Conservation (phyloP, 2,888 invertebrate species). For the Acrobasis repandana region DNA sequence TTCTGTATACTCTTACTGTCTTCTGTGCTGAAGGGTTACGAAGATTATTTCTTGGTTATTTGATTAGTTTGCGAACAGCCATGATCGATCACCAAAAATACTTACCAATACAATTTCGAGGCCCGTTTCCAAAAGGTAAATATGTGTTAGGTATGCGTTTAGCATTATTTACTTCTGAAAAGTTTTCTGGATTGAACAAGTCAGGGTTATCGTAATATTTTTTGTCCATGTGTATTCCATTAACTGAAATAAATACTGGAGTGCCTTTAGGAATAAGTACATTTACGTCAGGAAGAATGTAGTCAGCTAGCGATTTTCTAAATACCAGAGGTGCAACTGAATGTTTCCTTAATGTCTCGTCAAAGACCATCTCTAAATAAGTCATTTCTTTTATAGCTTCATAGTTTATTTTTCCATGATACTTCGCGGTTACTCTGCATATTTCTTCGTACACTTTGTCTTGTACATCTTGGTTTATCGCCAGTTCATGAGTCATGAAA, state of each 20-base stretch:
- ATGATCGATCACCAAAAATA: not conserved
- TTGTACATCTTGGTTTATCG: constrained; percentile 35
- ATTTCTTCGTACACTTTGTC: constrained; percentile 34
- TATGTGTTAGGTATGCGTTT: constrained; percentile 27
- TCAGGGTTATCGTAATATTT: constrained; percentile 30
- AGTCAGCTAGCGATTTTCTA: not conserved
- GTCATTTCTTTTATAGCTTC: constrained; percentile 50
- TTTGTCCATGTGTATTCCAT: constrained; percentile 26
- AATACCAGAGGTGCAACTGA: not conserved
- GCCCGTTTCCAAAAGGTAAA: constrained; percentile 33
- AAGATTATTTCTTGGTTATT: not conserved
- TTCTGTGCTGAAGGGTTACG: no score
- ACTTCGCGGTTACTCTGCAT: constrained; percentile 28
- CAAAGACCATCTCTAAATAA: constrained; percentile 37
- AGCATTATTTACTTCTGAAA: constrained; percentile 30
- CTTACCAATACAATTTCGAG: constrained; percentile 31
- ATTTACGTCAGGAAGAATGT: not conserved
- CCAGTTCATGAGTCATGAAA: constrained; percentile 36
- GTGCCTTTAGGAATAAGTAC: not conserved
- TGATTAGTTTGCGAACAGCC: not conserved
- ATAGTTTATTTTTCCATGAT: constrained; percentile 33
- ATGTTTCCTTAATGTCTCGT: not conserved
- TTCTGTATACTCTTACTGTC: no score
- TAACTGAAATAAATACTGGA: not conserved
- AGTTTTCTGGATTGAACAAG: constrained; percentile 31